A percentile compares a stretch with the other conserved stretches of the same genome.
Evolutionary conservation across 2,888 invertebrate genomes (phyloP).

Genomic region (Melieria crassipennis): DNA sequence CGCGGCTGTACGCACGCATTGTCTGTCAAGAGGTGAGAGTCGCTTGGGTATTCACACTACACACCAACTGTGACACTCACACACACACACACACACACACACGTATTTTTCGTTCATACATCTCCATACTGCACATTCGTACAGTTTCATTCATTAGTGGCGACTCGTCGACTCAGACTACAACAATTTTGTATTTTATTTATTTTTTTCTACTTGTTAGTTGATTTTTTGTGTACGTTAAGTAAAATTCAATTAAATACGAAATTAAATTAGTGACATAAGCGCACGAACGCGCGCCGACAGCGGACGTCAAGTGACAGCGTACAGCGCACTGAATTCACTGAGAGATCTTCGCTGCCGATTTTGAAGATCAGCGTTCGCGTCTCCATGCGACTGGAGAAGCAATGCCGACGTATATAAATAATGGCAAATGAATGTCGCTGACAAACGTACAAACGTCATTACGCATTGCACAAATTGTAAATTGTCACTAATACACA

Average conservation of each 20-base stretch:
- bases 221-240: not conserved
- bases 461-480: not conserved
- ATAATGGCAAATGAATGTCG: slow-evolving; percentile 28
- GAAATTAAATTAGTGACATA: slow-evolving; percentile 36
- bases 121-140: no score
- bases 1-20: not conserved
- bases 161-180: not conserved
- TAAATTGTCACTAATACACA: slow-evolving; percentile 14
- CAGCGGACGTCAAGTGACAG: no score
- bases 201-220: not conserved
- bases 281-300: not conserved
- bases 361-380: no score
- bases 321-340: no score
- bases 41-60: not conserved
- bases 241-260: slow-evolving; percentile 35
- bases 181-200: not conserved
- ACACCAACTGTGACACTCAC: not conserved
- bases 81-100: not conserved
- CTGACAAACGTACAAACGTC: not conserved
- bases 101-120: not conserved
- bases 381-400: no score
- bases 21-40: slow-evolving; percentile 9
- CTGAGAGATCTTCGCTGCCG: no score
- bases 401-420: not conserved
- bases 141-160: not conserved